Evolutionary conservation across 1,140 invertebrate genomes (phyloP).

Genomic region (Olivierus martensii): DNA sequence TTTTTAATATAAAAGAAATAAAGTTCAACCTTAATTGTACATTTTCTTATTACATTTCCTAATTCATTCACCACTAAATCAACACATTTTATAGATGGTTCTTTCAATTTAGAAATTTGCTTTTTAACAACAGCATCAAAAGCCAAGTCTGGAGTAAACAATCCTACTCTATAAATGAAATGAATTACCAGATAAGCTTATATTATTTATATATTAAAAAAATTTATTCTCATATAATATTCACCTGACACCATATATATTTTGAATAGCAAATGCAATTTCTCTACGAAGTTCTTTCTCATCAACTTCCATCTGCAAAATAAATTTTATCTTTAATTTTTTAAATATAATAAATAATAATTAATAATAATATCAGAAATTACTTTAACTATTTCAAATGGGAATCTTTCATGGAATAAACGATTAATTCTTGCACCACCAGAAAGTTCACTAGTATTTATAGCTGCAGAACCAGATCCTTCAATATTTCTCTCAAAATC

Average conservation of each 20-base stretch:
- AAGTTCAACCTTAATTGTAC: slow-evolving; percentile 53
- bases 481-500: slow-evolving; percentile 98
- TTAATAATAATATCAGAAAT: neutral
- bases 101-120: slow-evolving; percentile 88
- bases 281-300: slow-evolving; percentile 93
- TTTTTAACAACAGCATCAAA: slow-evolving; percentile 99
- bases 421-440: slow-evolving; percentile 98
- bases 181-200: too few species aligned
- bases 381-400: slow-evolving; percentile 93
- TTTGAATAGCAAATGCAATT: slow-evolving; percentile 97
- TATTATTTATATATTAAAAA: too few species aligned
- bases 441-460: slow-evolving; percentile 92
- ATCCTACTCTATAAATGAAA: slow-evolving; percentile 47
- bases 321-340: too few species aligned
- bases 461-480: slow-evolving; percentile 75
- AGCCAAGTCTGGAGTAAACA: slow-evolving; percentile 99
- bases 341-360: too few species aligned
- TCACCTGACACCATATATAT: slow-evolving; percentile 73
- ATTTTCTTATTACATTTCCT: slow-evolving; percentile 82
- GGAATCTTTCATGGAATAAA: slow-evolving; percentile 96
- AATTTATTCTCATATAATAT: neutral
- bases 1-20: neutral
- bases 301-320: slow-evolving; percentile 69
- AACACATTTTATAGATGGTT: slow-evolving; percentile 93
- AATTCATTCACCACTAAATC: slow-evolving; percentile 87